A percentile compares a stretch with the other conserved stretches of the same genome.
phyloP scores from a whole-genome alignment of 2,888 invertebrate species.

The Dynastes grantii region DNA sequence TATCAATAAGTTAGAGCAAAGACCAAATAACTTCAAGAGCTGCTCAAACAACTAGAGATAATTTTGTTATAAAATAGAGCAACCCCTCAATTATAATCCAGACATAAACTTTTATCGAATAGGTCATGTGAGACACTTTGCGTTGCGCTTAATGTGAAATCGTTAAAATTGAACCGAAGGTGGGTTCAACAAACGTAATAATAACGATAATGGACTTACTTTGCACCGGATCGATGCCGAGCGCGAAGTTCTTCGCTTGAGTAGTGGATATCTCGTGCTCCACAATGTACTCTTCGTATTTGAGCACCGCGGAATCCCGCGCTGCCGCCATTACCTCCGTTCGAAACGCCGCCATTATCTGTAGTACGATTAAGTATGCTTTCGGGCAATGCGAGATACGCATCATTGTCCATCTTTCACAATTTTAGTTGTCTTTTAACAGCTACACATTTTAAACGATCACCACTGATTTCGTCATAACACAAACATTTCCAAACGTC shows the following conservation, averaged over 20 bases:
- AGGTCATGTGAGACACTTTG: too few species aligned
- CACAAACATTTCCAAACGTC: conserved; percentile 1
- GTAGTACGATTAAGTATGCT: conserved; percentile 31
- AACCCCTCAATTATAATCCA: too few species aligned
- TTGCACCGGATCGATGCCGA: conserved; percentile 69
- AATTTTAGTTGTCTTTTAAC: conserved; percentile 36
- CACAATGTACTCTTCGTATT: conserved; percentile 76
- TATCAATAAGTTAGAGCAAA: too few species aligned
- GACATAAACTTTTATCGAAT: too few species aligned
- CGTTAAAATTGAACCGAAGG: background rate
- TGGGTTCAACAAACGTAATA: conserved; percentile 16
- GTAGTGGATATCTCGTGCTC: conserved; percentile 77
- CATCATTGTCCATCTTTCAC: conserved; percentile 51
- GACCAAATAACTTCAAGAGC: too few species aligned
- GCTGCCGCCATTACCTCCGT: conserved; percentile 50
- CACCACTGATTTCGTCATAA: background rate
- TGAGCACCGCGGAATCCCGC: conserved; percentile 53
- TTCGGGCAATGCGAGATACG: conserved; percentile 31
- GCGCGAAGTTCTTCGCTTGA: conserved; percentile 74
- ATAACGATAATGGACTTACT: conserved; percentile 65
- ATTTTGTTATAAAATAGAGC: too few species aligned
- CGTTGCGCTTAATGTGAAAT: too few species aligned
- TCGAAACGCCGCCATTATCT: background rate
- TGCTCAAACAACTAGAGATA: too few species aligned
- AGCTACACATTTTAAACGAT: conserved; percentile 16